These are phyloP conservation scores for Ridgeia piscesae DNA, from an alignment of 1,140 invertebrate species.

Conservation along the genomic window DNA sequence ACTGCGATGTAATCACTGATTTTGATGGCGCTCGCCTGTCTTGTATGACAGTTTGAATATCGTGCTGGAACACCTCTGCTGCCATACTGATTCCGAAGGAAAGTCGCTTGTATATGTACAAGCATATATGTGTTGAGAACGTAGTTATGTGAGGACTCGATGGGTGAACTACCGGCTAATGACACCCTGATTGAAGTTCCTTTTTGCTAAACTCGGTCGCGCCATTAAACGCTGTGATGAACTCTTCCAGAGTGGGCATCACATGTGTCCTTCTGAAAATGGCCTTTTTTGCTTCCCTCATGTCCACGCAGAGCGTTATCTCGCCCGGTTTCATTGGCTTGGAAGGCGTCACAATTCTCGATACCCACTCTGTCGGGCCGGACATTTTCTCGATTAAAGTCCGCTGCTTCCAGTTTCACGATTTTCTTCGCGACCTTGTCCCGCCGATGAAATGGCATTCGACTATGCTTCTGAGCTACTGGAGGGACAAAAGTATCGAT, in stretches of 20 bases:
- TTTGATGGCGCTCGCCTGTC: neutral
- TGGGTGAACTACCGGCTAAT: neutral
- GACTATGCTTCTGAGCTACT: too few species aligned
- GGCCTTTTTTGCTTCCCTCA: too few species aligned
- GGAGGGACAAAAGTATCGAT: constrained; percentile 2
- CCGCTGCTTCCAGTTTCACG: constrained; percentile 20
- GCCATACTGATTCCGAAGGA: neutral
- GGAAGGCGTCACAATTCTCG: too few species aligned
- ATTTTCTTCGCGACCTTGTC: too few species aligned
- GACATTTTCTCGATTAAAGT: constrained; percentile 35
- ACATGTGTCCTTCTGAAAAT: constrained; percentile 28
- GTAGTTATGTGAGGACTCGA: neutral
- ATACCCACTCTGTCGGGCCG: too few species aligned
- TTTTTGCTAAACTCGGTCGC: neutral
- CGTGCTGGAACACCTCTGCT: constrained; percentile 8
- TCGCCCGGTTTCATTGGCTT: constrained; percentile 18
- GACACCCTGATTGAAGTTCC: neutral
- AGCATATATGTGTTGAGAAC: neutral
- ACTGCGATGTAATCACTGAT: neutral
- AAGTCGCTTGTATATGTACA: constrained; percentile 16
- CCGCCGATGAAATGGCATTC: constrained; percentile 17
- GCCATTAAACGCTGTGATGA: too few species aligned
- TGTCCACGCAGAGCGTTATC: constrained; percentile 29
- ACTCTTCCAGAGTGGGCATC: constrained; percentile 38
- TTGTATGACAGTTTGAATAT: neutral